Conservation (phyloP, 1,140 invertebrate species). For the Diprion similis region DNA sequence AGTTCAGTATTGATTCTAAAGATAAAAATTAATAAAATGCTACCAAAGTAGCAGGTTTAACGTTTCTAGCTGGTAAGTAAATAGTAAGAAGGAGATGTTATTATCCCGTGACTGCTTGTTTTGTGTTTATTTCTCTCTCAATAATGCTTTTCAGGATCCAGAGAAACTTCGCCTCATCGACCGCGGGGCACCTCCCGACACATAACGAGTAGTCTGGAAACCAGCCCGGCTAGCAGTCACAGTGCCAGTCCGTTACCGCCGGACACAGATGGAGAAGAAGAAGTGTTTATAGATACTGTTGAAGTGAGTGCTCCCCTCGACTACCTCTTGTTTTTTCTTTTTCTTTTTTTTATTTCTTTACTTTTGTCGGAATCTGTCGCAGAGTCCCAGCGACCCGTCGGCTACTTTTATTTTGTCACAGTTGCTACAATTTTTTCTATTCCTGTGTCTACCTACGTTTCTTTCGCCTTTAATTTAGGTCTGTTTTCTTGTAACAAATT, state of each 20-base stretch:
- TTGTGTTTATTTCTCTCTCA: conserved; percentile 18
- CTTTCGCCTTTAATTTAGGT: too few species aligned
- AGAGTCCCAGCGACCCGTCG: not conserved
- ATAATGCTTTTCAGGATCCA: conserved; percentile 58
- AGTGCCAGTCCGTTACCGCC: conserved; percentile 62
- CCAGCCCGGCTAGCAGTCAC: conserved; percentile 59
- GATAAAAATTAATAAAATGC: too few species aligned
- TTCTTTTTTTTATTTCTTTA: conserved; percentile 17
- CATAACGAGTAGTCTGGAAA: conserved; percentile 58
- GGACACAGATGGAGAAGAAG: conserved; percentile 73
- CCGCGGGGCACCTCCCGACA: conserved; percentile 56
- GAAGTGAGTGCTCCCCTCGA: conserved; percentile 61
- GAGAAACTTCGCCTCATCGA: conserved; percentile 67
- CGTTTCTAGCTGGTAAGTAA: not conserved
- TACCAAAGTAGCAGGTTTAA: too few species aligned
- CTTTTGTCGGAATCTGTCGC: not conserved
- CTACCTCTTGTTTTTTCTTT: conserved; percentile 4
- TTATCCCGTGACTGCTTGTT: conserved; percentile 11
- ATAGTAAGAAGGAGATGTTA: not conserved
- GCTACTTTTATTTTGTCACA: too few species aligned
- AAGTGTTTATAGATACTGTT: conserved; percentile 80
- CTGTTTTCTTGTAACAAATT: not conserved
- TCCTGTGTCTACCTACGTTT: not conserved
- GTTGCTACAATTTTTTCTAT: too few species aligned
- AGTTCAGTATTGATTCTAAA: too few species aligned